A percentile compares a stretch with the other conserved stretches of the same genome.
Evolutionary conservation across 2,797 vertebrate species (phyloP).

Genomic region (Mormyrops attenuatus): DNA sequence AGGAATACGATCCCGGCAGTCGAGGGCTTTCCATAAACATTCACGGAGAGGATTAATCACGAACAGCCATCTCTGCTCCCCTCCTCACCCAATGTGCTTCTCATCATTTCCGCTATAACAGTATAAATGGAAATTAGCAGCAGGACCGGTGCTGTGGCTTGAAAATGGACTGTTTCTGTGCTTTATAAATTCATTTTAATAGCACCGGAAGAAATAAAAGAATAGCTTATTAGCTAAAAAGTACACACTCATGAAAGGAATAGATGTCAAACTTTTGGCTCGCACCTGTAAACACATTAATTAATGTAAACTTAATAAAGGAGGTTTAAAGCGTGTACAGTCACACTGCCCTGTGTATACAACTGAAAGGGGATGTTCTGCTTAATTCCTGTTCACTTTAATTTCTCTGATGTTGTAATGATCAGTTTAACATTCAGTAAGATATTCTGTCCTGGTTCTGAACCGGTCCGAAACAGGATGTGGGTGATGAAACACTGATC

Average conservation of each 20-base stretch:
- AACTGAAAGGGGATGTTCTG: not conserved
- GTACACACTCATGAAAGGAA: not conserved
- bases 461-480: not conserved
- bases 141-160: slow-evolving; percentile 39
- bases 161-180: slow-evolving; percentile 18
- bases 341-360: not conserved
- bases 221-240: too few species aligned
- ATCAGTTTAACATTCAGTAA: not conserved
- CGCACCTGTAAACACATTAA: not conserved
- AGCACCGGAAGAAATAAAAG: not conserved
- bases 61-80: slow-evolving; percentile 43
- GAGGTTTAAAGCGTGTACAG: not conserved
- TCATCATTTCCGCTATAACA: slow-evolving; percentile 51
- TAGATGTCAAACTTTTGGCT: not conserved
- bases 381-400: not conserved
- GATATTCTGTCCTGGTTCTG: not conserved
- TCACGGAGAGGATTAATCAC: slow-evolving; percentile 50
- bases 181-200: not conserved
- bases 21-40: slow-evolving; percentile 50
- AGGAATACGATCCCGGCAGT: slow-evolving; percentile 10
- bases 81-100: slow-evolving; percentile 47
- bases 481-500: not conserved
- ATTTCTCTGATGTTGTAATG: not conserved
- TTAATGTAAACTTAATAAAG: not conserved
- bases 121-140: slow-evolving; percentile 60